These are phyloP conservation scores for Dipodomys merriami DNA, from an alignment of 2,113 vertebrate genomes.

Conservation along the genomic window DNA sequence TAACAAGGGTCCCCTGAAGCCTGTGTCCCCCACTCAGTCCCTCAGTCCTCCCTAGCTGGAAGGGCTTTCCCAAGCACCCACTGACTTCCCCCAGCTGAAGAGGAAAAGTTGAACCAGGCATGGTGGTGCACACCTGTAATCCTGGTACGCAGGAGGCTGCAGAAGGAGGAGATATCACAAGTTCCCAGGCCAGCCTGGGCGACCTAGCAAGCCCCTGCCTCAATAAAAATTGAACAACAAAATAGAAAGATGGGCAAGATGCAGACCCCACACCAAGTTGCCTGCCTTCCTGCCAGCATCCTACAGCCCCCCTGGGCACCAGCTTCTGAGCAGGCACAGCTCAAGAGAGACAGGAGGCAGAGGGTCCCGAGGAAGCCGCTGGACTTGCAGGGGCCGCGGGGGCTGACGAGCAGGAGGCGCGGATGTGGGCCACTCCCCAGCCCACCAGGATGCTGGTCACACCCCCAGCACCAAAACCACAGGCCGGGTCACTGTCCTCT, in stretches of 20 bases:
- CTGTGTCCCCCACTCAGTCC: background rate
- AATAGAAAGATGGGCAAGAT: background rate
- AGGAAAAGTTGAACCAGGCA: background rate
- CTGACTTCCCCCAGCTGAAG: background rate
- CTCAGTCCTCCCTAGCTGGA: background rate
- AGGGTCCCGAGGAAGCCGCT: background rate
- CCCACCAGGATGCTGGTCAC: no score
- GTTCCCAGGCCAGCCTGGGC: background rate
- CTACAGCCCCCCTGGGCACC: no score
- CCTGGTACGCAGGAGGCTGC: background rate
- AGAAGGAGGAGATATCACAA: background rate
- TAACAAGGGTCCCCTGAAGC: background rate
- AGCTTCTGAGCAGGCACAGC: background rate
- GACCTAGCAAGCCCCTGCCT: background rate
- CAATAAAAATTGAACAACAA: background rate
- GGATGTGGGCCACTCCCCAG: background rate
- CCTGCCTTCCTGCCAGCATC: background rate
- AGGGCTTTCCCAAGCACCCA: background rate
- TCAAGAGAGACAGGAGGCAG: background rate
- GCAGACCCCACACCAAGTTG: rapidly evolving
- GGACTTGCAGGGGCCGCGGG: background rate
- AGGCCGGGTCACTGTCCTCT: background rate
- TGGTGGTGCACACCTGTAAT: background rate
- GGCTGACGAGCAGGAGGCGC: no score
- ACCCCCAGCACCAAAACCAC: background rate